These are phyloP conservation scores for Morus bassanus DNA, from an alignment of 2,797 vertebrate species.

Conservation along the genomic window DNA sequence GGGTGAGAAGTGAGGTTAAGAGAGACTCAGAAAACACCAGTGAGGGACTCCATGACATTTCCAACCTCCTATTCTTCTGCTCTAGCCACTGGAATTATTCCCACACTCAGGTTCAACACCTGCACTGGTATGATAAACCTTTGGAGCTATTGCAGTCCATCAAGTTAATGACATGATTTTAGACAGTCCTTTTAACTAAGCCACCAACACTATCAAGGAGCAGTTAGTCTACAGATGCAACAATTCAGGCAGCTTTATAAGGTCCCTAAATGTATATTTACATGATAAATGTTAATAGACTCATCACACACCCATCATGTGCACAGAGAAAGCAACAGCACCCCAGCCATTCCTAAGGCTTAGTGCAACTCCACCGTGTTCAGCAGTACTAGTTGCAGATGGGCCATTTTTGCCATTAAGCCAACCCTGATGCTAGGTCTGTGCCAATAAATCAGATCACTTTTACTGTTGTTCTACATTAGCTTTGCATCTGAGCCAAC, in stretches of 20 bases:
- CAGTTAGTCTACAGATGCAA: conserved; percentile 1
- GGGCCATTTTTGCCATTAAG: background rate
- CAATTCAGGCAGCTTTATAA: conserved; percentile 27
- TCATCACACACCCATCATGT: background rate
- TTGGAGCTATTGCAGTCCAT: background rate
- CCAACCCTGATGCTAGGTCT: background rate
- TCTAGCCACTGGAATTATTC: background rate
- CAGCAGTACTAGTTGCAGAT: background rate
- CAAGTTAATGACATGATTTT: background rate
- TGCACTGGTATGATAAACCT: conserved; percentile 34
- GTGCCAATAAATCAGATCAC: background rate
- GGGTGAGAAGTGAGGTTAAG: conserved; percentile 26
- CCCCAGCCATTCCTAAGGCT: background rate
- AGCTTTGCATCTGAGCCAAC: background rate
- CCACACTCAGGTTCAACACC: background rate
- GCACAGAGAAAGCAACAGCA: background rate
- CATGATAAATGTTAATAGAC: background rate
- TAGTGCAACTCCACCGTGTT: background rate
- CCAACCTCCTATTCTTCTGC: conserved; percentile 7
- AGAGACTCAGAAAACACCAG: background rate
- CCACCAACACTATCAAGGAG: conserved; percentile 6
- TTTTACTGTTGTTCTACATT: background rate
- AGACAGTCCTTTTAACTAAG: background rate
- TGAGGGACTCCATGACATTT: conserved; percentile 26
- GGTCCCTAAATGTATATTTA: conserved; percentile 32